A percentile compares a stretch with the other conserved stretches of the same genome.
phyloP scores from a whole-genome alignment of 2,888 invertebrate species.

The Agapostemon virescens region DNA sequence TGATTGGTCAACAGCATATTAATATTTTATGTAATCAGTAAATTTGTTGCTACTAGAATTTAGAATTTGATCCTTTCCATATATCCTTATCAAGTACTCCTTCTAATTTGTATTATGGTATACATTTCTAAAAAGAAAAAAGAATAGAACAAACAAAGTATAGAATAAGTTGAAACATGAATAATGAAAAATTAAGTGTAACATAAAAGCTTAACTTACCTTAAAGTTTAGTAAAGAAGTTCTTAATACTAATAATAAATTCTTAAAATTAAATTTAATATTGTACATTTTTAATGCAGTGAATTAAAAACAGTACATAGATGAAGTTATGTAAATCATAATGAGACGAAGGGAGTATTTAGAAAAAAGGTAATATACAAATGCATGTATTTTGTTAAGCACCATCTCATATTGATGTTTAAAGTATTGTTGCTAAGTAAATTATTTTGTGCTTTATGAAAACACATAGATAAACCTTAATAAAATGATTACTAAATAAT shows the following conservation, averaged over 20 bases:
- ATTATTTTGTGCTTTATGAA: neutral
- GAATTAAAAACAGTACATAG: neutral
- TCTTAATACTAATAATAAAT: too few species aligned
- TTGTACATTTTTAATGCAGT: neutral
- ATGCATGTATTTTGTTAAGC: neutral
- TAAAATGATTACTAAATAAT: constrained; percentile 25
- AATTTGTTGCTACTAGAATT: neutral
- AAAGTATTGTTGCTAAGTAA: neutral
- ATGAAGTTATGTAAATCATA: neutral
- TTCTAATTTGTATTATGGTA: too few species aligned
- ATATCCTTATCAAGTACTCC: neutral
- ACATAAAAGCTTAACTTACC: too few species aligned
- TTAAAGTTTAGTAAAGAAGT: too few species aligned
- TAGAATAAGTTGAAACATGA: too few species aligned
- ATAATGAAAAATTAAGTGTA: too few species aligned
- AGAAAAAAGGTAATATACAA: neutral
- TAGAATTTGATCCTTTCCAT: neutral
- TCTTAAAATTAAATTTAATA: too few species aligned
- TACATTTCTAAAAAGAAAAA: too few species aligned
- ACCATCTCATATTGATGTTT: neutral
- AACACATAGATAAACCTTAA: constrained; percentile 2
- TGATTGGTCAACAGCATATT: too few species aligned
- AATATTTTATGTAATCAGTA: neutral
- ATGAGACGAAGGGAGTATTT: neutral
- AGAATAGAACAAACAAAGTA: too few species aligned